Conservation (phyloP, 1,140 invertebrate species). For the Whitmania pigra region DNA sequence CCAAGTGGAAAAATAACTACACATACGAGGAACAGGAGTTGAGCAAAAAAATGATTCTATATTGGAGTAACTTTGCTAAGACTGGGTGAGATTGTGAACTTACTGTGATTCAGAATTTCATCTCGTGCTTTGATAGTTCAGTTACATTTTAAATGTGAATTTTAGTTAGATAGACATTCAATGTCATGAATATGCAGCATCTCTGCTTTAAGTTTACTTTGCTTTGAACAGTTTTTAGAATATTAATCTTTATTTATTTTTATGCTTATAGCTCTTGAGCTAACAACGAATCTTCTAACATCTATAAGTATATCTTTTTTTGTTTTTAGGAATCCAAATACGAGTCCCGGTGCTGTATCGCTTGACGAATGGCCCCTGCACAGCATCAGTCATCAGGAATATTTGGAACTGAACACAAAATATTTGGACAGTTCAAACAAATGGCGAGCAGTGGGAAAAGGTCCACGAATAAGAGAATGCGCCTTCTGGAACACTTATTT, state of each 20-base stretch:
- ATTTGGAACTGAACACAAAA: conserved; percentile 68
- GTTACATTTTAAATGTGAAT: too few species aligned
- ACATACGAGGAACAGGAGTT: conserved; percentile 60
- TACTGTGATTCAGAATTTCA: too few species aligned
- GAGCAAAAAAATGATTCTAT: conserved; percentile 68
- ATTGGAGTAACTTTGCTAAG: conserved; percentile 77
- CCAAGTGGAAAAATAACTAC: conserved; percentile 59
- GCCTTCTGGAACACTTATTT: conserved; percentile 91
- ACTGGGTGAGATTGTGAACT: conserved; percentile 53
- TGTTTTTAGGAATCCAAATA: conserved; percentile 61
- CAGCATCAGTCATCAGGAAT: conserved; percentile 66
- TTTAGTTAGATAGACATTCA: too few species aligned
- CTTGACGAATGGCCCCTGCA: conserved; percentile 69
- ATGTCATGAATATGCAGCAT: too few species aligned
- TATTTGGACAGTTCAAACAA: conserved; percentile 36
- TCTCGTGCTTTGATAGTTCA: too few species aligned
- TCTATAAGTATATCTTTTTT: not conserved
- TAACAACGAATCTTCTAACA: too few species aligned
- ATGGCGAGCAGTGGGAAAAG: conserved; percentile 53
- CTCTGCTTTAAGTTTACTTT: too few species aligned
- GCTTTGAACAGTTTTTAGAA: too few species aligned
- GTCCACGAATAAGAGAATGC: conserved; percentile 74
- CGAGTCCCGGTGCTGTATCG: conserved; percentile 35
- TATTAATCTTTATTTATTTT: too few species aligned
- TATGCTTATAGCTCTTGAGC: too few species aligned